These are phyloP conservation scores for Hyles euphorbiae DNA, from an alignment of 1,140 invertebrate species.

Conservation along the genomic window DNA sequence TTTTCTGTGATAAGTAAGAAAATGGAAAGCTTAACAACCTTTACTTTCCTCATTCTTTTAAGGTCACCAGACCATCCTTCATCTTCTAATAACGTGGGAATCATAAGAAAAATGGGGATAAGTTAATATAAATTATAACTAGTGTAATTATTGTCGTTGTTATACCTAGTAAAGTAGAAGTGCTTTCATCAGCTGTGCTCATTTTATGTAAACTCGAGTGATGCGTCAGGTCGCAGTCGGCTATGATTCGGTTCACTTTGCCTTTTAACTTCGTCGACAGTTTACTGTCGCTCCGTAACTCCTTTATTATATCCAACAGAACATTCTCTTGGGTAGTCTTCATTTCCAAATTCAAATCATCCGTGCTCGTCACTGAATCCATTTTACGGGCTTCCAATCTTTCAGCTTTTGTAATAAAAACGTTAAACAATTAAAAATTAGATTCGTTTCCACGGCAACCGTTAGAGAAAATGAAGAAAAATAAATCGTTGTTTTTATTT, in stretches of 20 bases:
- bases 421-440: conserved; percentile 6
- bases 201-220: conserved; percentile 61
- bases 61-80: no score
- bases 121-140: no score
- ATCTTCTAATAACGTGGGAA: no score
- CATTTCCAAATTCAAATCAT: conserved; percentile 27
- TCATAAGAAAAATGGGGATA: no score
- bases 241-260: conserved; percentile 63
- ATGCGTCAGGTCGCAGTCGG: conserved; percentile 53
- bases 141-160: no score
- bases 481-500: background rate
- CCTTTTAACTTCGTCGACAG: conserved; percentile 44
- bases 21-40: no score
- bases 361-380: conserved; percentile 44
- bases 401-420: background rate
- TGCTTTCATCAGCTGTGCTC: conserved; percentile 56
- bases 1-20: no score
- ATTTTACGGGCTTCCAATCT: conserved; percentile 17
- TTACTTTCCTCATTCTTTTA: no score
- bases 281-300: conserved; percentile 44
- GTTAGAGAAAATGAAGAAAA: conserved; percentile 4
- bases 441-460: conserved; percentile 17
- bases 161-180: conserved; percentile 53
- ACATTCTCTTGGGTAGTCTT: conserved; percentile 49
- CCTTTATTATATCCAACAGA: conserved; percentile 55